A percentile compares a stretch with the other conserved stretches of the same genome.
phyloP scores from a whole-genome alignment of 2,797 vertebrate genomes.

The Clarias fuscus region DNA sequence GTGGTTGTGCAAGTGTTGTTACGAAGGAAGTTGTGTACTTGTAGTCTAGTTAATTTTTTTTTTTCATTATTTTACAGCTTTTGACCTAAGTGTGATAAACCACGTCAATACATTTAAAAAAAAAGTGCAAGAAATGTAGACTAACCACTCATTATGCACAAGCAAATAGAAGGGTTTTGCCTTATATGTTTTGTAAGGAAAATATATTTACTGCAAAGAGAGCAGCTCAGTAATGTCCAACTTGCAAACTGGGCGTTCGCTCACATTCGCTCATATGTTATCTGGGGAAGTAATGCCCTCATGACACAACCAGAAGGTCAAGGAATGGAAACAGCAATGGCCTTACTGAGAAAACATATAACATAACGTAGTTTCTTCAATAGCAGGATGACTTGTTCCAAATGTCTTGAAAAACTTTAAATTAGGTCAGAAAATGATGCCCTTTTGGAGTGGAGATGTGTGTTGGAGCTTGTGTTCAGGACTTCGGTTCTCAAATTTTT shows the following conservation, averaged over 20 bases:
- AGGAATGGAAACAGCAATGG: neutral
- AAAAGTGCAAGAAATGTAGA: no score
- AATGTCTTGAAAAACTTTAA: neutral
- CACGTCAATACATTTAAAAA: neutral
- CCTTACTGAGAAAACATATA: neutral
- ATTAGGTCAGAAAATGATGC: neutral
- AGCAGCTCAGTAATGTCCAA: neutral
- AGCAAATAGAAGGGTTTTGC: neutral
- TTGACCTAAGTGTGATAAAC: neutral
- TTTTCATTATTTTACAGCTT: neutral
- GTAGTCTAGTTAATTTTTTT: no score
- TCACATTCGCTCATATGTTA: neutral
- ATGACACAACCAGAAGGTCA: neutral
- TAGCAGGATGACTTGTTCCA: neutral
- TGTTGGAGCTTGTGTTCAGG: neutral
- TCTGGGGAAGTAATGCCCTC: neutral
- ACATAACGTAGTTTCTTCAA: neutral
- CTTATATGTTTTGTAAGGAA: neutral
- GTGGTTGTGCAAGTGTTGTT: slow-evolving; percentile 14
- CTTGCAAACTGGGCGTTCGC: neutral
- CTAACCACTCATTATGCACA: neutral
- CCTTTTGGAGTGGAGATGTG: neutral
- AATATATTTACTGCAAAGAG: neutral
- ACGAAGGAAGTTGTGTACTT: slow-evolving; percentile 28
- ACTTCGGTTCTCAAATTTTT: neutral